phyloP scores from a whole-genome alignment of 64 coral and sea anemone genomes.

The Montipora foliosa region DNA sequence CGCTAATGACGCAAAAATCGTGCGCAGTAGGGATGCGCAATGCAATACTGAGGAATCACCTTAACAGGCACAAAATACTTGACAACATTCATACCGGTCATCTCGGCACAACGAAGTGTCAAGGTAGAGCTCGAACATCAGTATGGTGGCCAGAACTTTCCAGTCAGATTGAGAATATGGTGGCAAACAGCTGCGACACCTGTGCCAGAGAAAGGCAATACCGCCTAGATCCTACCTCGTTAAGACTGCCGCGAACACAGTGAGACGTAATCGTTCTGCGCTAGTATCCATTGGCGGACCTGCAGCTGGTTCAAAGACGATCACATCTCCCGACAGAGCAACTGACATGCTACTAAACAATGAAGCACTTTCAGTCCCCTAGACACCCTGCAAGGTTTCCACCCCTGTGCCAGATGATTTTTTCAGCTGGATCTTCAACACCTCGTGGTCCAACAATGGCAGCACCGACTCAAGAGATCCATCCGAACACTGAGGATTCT shows the following conservation, averaged over 20 bases:
- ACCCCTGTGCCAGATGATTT: neutral
- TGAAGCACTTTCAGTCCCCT: neutral
- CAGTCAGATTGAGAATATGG: too few relatives aligned
- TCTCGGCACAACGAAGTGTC: too few relatives aligned
- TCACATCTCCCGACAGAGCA: neutral
- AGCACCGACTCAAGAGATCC: neutral
- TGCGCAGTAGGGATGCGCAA: too few relatives aligned
- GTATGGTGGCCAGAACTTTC: too few relatives aligned
- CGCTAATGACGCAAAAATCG: too few relatives aligned
- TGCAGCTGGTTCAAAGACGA: neutral
- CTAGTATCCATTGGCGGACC: neutral
- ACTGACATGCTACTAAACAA: neutral
- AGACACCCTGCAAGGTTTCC: neutral
- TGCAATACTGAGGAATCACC: too few relatives aligned
- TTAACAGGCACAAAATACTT: too few relatives aligned
- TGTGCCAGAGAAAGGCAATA: neutral
- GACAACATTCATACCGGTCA: too few relatives aligned
- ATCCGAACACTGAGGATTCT: neutral
- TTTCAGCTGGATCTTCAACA: neutral
- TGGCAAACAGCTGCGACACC: too few relatives aligned
- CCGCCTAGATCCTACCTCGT: constrained; percentile 33
- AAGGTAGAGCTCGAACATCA: too few relatives aligned
- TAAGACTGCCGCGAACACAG: constrained; percentile 5
- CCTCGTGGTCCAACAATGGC: too few relatives aligned
- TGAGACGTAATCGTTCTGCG: constrained; percentile 36